phyloP scores from a whole-genome alignment of 2,888 invertebrate species.

The Hartigia nigra region DNA sequence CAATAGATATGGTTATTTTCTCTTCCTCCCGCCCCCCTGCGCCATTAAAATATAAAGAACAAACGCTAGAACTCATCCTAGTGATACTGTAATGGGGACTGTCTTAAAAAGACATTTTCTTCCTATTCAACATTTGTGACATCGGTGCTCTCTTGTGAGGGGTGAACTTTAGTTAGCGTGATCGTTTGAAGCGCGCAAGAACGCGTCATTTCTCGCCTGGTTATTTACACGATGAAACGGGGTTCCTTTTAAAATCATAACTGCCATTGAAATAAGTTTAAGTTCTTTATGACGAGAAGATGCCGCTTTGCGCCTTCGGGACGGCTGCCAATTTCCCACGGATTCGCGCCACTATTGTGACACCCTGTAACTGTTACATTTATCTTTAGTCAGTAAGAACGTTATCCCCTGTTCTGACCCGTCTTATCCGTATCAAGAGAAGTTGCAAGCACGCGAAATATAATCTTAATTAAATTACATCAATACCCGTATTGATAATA shows the following conservation, averaged over 20 bases:
- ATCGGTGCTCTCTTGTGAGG: no score
- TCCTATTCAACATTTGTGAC: no score
- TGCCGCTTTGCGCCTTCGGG: slow-evolving; percentile 7
- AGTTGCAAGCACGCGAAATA: not conserved
- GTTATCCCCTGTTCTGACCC: not conserved
- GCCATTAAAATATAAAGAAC: no score
- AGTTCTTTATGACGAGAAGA: slow-evolving; percentile 17
- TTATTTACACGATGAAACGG: slow-evolving; percentile 13
- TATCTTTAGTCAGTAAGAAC: not conserved
- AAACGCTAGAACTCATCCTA: no score
- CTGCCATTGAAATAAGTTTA: slow-evolving; percentile 13
- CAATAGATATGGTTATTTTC: no score
- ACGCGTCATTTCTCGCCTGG: not conserved
- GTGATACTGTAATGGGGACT: no score
- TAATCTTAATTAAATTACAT: not conserved
- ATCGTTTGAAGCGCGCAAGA: no score
- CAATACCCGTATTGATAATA: no score
- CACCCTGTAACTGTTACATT: slow-evolving; percentile 10
- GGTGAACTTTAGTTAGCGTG: no score
- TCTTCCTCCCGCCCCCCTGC: no score
- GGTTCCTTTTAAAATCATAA: slow-evolving; percentile 14
- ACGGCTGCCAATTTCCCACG: slow-evolving; percentile 21
- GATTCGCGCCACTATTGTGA: not conserved
- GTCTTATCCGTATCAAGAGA: not conserved
- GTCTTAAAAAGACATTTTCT: no score